Conservation (phyloP, 2,888 invertebrate genomes). For the Hipparchia sbordonii region DNA sequence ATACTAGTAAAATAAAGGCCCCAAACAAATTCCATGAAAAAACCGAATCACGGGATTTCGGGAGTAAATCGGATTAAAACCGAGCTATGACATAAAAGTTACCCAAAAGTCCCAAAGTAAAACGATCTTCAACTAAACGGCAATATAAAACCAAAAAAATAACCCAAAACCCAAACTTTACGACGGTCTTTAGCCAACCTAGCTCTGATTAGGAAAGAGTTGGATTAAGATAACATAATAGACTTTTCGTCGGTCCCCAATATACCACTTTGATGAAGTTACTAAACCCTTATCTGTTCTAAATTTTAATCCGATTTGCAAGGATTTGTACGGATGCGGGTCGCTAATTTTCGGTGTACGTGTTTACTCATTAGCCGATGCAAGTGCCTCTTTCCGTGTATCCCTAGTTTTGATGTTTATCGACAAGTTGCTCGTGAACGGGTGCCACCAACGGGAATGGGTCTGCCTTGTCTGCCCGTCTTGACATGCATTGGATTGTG, state of each 20-base stretch:
- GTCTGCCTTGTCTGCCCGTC: too few relatives aligned
- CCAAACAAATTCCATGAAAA: too few relatives aligned
- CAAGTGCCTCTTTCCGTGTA: too few relatives aligned
- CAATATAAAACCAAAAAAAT: slow-evolving; percentile 1
- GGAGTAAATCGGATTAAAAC: not conserved
- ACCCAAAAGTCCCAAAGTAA: not conserved
- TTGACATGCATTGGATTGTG: too few relatives aligned
- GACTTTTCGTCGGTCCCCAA: slow-evolving; percentile 11
- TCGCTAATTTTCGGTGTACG: slow-evolving; percentile 4
- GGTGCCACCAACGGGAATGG: too few relatives aligned
- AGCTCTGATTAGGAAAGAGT: slow-evolving; percentile 7
- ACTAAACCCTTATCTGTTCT: not conserved
- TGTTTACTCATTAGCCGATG: not conserved
- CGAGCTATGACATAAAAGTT: too few relatives aligned
- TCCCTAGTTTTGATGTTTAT: too few relatives aligned
- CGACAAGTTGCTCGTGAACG: too few relatives aligned
- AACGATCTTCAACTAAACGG: slow-evolving; percentile 4
- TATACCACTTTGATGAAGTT: slow-evolving; percentile 10
- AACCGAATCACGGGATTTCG: too few relatives aligned
- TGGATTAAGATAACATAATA: slow-evolving; percentile 19
- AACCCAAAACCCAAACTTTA: slow-evolving; percentile 6
- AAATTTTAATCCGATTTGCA: slow-evolving; percentile 15
- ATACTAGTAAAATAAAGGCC: too few relatives aligned
- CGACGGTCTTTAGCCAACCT: slow-evolving; percentile 3
- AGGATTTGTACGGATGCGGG: not conserved